Evolutionary conservation across 2,888 invertebrate genomes (phyloP).

Genomic region (Lamellibrachia columna): DNA sequence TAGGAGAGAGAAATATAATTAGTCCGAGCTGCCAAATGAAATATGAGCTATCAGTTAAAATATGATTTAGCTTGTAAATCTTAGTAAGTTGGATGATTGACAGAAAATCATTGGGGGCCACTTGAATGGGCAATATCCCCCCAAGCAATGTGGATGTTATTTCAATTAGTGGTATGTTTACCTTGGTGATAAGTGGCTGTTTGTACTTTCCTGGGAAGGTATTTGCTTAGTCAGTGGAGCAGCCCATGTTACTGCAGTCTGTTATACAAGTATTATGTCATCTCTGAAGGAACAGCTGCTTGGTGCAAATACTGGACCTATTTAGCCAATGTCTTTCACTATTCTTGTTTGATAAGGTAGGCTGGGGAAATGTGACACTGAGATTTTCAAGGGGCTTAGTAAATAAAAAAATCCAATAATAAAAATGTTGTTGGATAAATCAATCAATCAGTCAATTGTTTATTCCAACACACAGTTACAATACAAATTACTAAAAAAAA

Average conservation of each 20-base stretch:
- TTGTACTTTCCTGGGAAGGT: neutral
- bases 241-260: neutral
- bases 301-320: neutral
- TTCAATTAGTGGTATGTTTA: neutral
- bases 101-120: neutral
- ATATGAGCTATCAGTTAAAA: neutral
- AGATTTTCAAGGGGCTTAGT: neutral
- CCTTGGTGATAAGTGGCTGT: constrained; percentile 12
- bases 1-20: too few species aligned
- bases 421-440: too few species aligned
- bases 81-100: neutral
- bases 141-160: neutral
- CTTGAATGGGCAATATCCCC: neutral
- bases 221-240: neutral
- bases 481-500: too few species aligned
- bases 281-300: neutral
- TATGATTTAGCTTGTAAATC: neutral
- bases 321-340: neutral
- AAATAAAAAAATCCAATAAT: too few species aligned
- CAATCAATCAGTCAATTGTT: too few species aligned
- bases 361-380: neutral
- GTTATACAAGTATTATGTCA: neutral
- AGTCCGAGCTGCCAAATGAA: neutral
- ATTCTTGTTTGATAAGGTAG: neutral
- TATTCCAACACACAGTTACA: too few species aligned